Evolutionary conservation across 2,888 invertebrate genomes (phyloP).

Genomic region (Phortica magna): DNA sequence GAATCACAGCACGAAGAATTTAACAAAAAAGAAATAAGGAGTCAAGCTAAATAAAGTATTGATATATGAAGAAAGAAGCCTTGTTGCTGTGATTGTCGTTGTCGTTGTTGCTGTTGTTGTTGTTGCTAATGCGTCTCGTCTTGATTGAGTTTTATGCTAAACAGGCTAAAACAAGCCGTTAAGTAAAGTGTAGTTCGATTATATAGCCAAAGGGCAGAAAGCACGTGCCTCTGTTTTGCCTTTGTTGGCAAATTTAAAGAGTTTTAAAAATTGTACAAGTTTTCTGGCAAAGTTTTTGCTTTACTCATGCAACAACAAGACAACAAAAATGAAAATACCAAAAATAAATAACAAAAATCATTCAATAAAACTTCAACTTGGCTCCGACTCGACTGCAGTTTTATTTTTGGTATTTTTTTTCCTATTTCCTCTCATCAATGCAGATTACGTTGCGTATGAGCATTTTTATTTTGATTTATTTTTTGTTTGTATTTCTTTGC

Average conservation of each 20-base stretch:
- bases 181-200: not conserved
- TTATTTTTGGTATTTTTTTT: too few species aligned
- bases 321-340: not conserved
- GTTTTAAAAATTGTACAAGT: too few species aligned
- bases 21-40: not conserved
- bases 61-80: not conserved
- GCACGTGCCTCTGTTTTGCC: not conserved
- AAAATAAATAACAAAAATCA: not conserved
- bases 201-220: not conserved
- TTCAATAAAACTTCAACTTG: constrained; percentile 20
- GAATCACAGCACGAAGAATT: constrained; percentile 39
- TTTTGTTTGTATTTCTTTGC: not conserved
- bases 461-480: not conserved
- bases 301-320: not conserved
- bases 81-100: not conserved
- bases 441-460: not conserved
- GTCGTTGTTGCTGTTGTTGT: not conserved
- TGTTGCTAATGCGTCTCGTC: constrained; percentile 5
- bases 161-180: not conserved
- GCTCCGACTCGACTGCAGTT: not conserved
- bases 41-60: not conserved
- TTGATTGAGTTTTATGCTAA: constrained; percentile 32
- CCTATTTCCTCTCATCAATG: not conserved
- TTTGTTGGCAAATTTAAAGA: not conserved
- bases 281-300: too few species aligned